phyloP scores from a whole-genome alignment of 2,888 invertebrate species.

The Volucella inanis region DNA sequence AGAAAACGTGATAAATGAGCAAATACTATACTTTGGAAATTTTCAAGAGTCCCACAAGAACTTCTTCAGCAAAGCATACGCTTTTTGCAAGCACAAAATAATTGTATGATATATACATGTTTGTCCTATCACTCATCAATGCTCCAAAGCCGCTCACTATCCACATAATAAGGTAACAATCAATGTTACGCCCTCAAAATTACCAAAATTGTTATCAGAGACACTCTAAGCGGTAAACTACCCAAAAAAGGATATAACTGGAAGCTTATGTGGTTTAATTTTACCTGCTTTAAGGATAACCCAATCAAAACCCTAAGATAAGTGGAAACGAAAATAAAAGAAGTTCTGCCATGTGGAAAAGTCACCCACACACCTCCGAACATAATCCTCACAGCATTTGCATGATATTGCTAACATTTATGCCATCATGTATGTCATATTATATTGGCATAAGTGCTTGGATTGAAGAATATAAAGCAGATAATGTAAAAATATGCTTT shows the following conservation, averaged over 20 bases:
- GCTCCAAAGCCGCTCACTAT: not conserved
- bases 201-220: not conserved
- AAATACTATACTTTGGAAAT: not conserved
- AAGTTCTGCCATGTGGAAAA: constrained; percentile 10
- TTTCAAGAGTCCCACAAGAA: constrained; percentile 25
- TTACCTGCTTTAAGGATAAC: constrained; percentile 37
- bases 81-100: constrained; percentile 29
- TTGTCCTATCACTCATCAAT: not conserved
- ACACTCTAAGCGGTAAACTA: constrained; percentile 3
- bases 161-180: constrained; percentile 25
- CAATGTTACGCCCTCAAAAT: constrained; percentile 32
- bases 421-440: not conserved
- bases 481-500: constrained; percentile 18
- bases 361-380: not conserved
- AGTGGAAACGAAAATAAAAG: not conserved
- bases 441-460: not conserved
- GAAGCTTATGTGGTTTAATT: constrained; percentile 30
- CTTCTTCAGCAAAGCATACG: constrained; percentile 31
- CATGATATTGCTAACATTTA: constrained; percentile 27
- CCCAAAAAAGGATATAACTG: not conserved
- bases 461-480: not conserved
- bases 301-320: constrained; percentile 36
- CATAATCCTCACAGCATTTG: not conserved
- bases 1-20: no score
- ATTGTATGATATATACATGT: constrained; percentile 14